These are phyloP conservation scores for Andricus quercusramuli DNA, from an alignment of 2,888 invertebrate species.

Conservation along the genomic window DNA sequence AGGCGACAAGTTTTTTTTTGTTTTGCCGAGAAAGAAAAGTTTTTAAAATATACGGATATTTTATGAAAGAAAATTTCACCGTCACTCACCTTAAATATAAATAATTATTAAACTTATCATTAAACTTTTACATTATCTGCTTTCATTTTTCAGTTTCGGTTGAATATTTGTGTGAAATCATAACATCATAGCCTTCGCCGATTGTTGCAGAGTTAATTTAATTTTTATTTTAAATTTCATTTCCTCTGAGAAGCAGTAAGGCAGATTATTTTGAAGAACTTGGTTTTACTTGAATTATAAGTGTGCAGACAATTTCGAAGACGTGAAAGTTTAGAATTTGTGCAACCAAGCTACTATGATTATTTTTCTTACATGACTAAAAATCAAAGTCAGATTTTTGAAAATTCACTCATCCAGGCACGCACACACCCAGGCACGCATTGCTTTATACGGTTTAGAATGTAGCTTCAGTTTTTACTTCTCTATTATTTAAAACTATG, in stretches of 20 bases:
- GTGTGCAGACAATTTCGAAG: conserved; percentile 17
- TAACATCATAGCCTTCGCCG: neutral
- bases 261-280: conserved; percentile 30
- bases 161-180: conserved; percentile 14
- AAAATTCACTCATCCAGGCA: neutral
- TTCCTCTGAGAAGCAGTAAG: conserved; percentile 30
- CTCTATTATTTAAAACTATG: conserved; percentile 26
- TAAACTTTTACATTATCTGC: conserved; percentile 24
- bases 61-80: conserved; percentile 10
- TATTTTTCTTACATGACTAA: neutral
- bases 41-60: neutral
- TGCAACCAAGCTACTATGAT: neutral
- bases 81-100: conserved; percentile 16
- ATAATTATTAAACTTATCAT: conserved; percentile 12
- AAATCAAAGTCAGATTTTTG: conserved; percentile 6
- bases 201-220: neutral
- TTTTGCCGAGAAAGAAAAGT: neutral
- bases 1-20: neutral
- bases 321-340: conserved; percentile 7
- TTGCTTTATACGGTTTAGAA: conserved; percentile 21
- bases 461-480: conserved; percentile 21
- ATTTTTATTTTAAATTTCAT: neutral
- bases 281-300: neutral
- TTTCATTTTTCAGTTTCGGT: conserved; percentile 14
- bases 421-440: neutral